Evolutionary conservation across 2,888 invertebrate species (phyloP).

Genomic region (Furcula furcula): DNA sequence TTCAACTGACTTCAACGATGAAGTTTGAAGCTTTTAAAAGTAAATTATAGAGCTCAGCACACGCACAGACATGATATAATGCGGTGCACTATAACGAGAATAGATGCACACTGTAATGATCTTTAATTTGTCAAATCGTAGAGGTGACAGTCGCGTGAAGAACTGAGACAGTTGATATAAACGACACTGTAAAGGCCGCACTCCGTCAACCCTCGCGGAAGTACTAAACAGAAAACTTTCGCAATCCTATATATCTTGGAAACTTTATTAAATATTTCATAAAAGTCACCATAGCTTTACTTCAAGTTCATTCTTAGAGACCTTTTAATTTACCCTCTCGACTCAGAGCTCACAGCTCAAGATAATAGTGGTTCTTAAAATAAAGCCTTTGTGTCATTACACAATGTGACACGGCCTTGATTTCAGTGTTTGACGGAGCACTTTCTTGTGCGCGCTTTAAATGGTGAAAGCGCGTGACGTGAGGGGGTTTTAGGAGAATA

Average conservation of each 20-base stretch:
- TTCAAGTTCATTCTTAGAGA: constrained; percentile 39
- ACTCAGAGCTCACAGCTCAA: constrained; percentile 51
- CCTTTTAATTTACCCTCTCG: constrained; percentile 59
- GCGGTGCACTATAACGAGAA: constrained; percentile 11
- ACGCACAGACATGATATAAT: not conserved
- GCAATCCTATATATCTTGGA: constrained; percentile 34
- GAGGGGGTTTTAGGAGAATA: too few relatives aligned
- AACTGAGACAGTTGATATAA: constrained; percentile 16
- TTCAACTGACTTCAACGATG: constrained; percentile 12
- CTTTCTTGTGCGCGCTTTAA: constrained; percentile 16
- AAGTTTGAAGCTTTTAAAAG: constrained; percentile 19
- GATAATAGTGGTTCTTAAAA: constrained; percentile 67
- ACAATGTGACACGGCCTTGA: constrained; percentile 39
- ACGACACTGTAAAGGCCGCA: constrained; percentile 4
- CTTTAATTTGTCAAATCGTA: constrained; percentile 14
- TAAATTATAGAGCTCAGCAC: constrained; percentile 8
- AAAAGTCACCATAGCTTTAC: constrained; percentile 36
- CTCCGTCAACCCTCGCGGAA: constrained; percentile 25
- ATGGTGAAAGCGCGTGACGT: too few relatives aligned
- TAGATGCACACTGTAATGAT: constrained; percentile 9
- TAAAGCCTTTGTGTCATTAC: constrained; percentile 67
- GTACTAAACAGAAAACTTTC: constrained; percentile 42
- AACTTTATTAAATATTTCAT: constrained; percentile 37
- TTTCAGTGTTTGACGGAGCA: constrained; percentile 21
- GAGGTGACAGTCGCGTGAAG: constrained; percentile 25